phyloP scores from a whole-genome alignment of 2,797 vertebrate species.

The Scolopax rusticola region DNA sequence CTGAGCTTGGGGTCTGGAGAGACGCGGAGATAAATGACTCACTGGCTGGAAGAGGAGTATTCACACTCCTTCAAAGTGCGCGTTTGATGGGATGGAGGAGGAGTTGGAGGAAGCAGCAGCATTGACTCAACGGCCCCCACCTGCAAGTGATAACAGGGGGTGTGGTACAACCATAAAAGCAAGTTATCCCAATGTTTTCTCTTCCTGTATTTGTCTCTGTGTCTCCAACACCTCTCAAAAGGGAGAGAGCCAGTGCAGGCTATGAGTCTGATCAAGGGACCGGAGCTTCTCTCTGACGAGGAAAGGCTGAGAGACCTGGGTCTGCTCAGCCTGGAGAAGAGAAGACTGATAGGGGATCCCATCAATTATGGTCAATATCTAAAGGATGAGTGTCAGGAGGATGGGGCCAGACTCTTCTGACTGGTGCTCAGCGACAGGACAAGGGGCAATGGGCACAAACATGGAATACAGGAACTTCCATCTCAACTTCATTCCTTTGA shows the following conservation, averaged over 20 bases:
- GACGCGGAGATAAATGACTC: accelerated
- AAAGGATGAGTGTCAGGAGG: background rate
- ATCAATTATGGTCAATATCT: too few species aligned
- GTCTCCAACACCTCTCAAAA: background rate
- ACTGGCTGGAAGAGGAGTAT: background rate
- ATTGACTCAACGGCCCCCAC: background rate
- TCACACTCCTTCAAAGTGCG: background rate
- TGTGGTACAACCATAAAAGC: background rate
- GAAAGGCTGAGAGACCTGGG: background rate
- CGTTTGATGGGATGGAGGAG: background rate
- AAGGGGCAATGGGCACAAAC: background rate
- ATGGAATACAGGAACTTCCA: background rate
- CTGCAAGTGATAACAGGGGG: background rate
- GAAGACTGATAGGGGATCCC: background rate
- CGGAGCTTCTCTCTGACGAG: background rate
- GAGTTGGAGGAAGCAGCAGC: background rate
- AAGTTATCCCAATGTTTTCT: background rate
- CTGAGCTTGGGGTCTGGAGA: background rate
- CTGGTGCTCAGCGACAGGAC: background rate
- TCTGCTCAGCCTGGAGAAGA: background rate
- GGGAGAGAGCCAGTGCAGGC: background rate
- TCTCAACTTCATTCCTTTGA: background rate
- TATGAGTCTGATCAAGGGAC: background rate
- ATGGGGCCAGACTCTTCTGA: background rate
- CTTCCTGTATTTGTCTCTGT: background rate